Conservation (phyloP, 2,113 vertebrate genomes). For the Calyptomena viridis region DNA sequence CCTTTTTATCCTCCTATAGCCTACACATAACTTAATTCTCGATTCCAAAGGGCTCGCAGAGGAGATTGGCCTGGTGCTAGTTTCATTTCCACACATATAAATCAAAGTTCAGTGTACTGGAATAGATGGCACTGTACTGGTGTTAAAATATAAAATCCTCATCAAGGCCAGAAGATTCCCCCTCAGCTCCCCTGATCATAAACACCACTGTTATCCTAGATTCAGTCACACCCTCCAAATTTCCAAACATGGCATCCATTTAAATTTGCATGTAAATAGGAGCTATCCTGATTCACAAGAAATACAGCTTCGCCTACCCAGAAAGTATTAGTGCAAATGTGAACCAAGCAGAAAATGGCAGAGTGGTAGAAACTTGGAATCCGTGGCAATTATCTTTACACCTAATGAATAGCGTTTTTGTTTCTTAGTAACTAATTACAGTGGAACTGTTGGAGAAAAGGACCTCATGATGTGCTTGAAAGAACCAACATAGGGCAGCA, state of each 20-base stretch:
- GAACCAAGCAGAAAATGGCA: constrained; percentile 16
- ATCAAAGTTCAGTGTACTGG: constrained; percentile 24
- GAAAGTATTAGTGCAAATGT: background rate
- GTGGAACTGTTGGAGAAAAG: background rate
- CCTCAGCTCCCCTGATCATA: background rate
- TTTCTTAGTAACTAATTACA: constrained; percentile 20
- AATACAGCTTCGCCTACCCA: background rate
- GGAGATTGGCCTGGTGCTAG: constrained; percentile 23
- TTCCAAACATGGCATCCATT: background rate
- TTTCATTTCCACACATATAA: constrained; percentile 38
- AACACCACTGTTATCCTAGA: background rate
- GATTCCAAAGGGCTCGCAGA: constrained; percentile 14
- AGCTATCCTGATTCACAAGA: background rate
- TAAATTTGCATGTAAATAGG: constrained; percentile 40
- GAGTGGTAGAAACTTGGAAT: background rate
- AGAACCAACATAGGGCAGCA: rapidly evolving
- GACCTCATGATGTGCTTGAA: background rate
- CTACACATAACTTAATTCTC: constrained; percentile 41
- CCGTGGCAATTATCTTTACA: background rate
- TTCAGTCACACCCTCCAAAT: background rate
- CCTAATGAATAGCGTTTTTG: background rate
- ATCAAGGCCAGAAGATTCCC: background rate
- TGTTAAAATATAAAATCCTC: constrained; percentile 20
- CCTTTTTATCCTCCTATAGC: constrained; percentile 35
- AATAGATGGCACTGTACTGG: background rate